Base-by-base conservation (phyloP, 2,797 vertebrate species). In the Silurus lanzhouensis region DNA sequence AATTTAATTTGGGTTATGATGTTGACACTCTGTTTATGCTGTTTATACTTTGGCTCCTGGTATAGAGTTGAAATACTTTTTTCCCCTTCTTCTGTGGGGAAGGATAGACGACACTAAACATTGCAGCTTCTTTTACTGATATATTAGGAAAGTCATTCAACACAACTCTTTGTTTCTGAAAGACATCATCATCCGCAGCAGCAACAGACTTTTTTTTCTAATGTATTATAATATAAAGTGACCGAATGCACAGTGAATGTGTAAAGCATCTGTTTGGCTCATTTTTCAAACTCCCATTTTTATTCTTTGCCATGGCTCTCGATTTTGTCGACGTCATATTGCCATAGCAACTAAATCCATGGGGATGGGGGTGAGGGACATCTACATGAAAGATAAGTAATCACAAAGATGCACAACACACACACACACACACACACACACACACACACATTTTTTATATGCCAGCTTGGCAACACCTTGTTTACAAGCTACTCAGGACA, bases 271-370 rank as follows among this genome's bases (percentile, higher is more conserved):
- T 91, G 87, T 92, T 92, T 90, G 87, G 85, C 89, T 85, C 78
- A 83, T 85, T 87, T 92, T 92, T 90, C 92, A 92, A 92, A 91
- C 88, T 87, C 91, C 90, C 89, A 91, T 90, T 92, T 89, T 92
- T 88, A 90, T 92, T 94, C 90, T 89, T 92, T 92, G 91, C 91
- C 90, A 88, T 91, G 82, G 89, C 91, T 92, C 91, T 90, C 71
- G 81, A 86, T 86, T 91, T 92, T 91, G 90, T 92, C 89, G 84
- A 88, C 83, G 87, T 90, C 90, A 82, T 81, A 93, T 95, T 88
- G 72, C 93, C 93, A 95, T 95, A 92, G 94, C 93, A 96, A 96
- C 95, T 87, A 91, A 93, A 91, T 90, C 92, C 93, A 90, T 88
- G 91, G 90, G 90, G 90, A 92, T 88, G 90, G 87, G 82, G 88